Conservation (phyloP, 2,797 vertebrate species). For the Phoebastria nigripes region DNA sequence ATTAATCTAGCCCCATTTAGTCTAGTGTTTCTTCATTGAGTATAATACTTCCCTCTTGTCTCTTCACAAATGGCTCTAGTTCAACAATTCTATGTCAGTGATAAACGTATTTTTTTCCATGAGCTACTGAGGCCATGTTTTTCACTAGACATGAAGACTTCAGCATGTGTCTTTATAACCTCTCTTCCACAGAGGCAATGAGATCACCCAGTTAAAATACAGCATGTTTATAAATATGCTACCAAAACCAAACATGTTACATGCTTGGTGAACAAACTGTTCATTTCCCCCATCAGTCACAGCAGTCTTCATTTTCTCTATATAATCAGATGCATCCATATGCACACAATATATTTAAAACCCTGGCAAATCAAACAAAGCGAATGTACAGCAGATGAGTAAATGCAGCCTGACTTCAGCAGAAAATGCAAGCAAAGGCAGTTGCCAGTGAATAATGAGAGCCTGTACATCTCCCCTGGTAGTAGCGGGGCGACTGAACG, state of each 20-base stretch:
- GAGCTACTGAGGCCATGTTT: background rate
- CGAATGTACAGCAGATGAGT: background rate
- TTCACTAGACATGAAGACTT: background rate
- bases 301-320: background rate
- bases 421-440: background rate
- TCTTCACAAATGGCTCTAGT: background rate
- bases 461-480: background rate
- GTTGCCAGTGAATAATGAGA: background rate
- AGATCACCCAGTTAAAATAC: constrained; percentile 4
- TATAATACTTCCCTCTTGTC: background rate
- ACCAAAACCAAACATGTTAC: background rate
- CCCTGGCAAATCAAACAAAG: background rate
- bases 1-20: background rate
- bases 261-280: background rate
- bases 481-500: background rate
- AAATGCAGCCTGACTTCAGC: background rate
- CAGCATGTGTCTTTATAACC: background rate
- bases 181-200: background rate
- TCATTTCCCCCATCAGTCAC: background rate
- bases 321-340: background rate
- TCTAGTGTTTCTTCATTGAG: background rate
- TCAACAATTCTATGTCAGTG: background rate
- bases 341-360: background rate
- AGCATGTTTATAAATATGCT: background rate
- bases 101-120: background rate